Conservation (phyloP, 2,888 invertebrate species). For the Drosophila meridionalis region DNA sequence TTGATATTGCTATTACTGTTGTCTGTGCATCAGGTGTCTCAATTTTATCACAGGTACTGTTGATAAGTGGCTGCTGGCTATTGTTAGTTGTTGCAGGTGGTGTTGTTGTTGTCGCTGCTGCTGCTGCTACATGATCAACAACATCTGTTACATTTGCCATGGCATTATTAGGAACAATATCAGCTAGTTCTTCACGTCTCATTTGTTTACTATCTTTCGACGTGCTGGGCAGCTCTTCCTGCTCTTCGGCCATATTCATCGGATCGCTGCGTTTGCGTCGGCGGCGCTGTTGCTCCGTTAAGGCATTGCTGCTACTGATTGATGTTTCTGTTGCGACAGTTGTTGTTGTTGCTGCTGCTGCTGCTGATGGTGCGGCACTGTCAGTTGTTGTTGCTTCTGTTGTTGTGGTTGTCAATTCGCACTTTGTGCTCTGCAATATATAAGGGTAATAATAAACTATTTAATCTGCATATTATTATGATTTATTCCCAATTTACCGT, state of each 20-base stretch:
- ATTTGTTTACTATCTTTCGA: slow-evolving; percentile 72
- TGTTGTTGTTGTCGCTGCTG: slow-evolving; percentile 18
- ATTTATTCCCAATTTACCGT: slow-evolving; percentile 42
- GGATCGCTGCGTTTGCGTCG: slow-evolving; percentile 54
- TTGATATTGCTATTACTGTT: slow-evolving; percentile 36
- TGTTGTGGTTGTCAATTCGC: slow-evolving; percentile 49
- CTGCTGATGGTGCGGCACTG: slow-evolving; percentile 36
- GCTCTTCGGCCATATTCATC: slow-evolving; percentile 32
- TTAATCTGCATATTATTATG: too few species aligned
- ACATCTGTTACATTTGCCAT: slow-evolving; percentile 42
- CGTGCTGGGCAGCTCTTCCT: slow-evolving; percentile 55
- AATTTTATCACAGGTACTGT: slow-evolving; percentile 84
- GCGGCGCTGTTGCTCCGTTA: slow-evolving; percentile 70
- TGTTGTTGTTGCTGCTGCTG: slow-evolving; percentile 33
- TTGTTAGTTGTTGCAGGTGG: slow-evolving; percentile 35
- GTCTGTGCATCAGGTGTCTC: slow-evolving; percentile 64
- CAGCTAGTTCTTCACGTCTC: slow-evolving; percentile 63
- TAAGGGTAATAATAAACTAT: neutral
- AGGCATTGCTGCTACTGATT: slow-evolving; percentile 42
- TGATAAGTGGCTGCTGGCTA: slow-evolving; percentile 74
- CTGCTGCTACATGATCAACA: slow-evolving; percentile 50
- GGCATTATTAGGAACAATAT: slow-evolving; percentile 60
- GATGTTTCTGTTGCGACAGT: slow-evolving; percentile 38
- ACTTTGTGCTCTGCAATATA: slow-evolving; percentile 70
- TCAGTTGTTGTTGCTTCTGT: slow-evolving; percentile 25